Conservation (phyloP, 2,797 vertebrate species). For the Enteromius fasciolatus region DNA sequence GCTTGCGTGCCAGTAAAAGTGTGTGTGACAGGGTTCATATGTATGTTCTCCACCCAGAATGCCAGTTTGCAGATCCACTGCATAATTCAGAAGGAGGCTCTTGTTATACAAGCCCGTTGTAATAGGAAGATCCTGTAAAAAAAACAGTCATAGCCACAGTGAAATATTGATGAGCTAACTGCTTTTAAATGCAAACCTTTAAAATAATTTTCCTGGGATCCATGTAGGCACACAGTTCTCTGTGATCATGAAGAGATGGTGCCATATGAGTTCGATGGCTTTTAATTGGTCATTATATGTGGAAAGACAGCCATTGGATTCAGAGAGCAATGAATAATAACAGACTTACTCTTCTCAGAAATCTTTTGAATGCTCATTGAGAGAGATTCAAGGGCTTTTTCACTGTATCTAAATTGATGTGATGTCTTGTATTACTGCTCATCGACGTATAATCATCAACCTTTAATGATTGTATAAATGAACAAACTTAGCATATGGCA, state of each 20-base stretch:
- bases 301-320: not conserved
- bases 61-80: slow-evolving; percentile 63
- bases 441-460: not conserved
- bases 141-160: slow-evolving; percentile 68
- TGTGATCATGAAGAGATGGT: slow-evolving; percentile 50
- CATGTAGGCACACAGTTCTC: slow-evolving; percentile 39
- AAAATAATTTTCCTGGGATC: slow-evolving; percentile 62
- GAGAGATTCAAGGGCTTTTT: not conserved
- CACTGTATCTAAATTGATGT: not conserved
- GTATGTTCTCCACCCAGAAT: slow-evolving; percentile 53
- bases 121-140: slow-evolving; percentile 66
- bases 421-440: not conserved
- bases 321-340: not conserved
- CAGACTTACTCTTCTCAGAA: not conserved
- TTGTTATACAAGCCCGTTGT: slow-evolving; percentile 71
- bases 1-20: slow-evolving; percentile 16
- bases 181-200: slow-evolving; percentile 71
- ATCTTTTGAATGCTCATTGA: not conserved
- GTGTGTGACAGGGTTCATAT: slow-evolving; percentile 42
- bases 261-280: slow-evolving; percentile 53
- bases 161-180: slow-evolving; percentile 72
- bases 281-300: slow-evolving; percentile 53
- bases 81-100: slow-evolving; percentile 76
- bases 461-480: not conserved
- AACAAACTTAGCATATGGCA: no score